Conservation (phyloP, 2,113 vertebrate species). For the Gasterosteus aculeatus region DNA sequence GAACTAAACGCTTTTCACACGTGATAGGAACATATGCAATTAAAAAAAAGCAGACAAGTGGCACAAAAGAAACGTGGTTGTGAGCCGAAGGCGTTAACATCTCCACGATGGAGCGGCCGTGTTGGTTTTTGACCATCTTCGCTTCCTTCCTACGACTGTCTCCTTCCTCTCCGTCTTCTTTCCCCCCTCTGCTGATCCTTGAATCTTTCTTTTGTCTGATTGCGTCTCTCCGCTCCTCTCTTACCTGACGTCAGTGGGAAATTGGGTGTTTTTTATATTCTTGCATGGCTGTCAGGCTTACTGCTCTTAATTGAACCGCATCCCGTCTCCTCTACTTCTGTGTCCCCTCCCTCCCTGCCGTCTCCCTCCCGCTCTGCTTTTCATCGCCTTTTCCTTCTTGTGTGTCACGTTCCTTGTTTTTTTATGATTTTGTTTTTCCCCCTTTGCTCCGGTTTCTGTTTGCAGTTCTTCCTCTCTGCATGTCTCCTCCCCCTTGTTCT, state of each 20-base stretch:
- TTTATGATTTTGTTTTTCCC: neutral
- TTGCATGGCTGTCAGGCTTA: constrained; percentile 70
- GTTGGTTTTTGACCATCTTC: neutral
- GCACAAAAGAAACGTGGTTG: neutral
- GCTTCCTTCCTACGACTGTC: neutral
- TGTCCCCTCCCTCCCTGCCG: constrained; percentile 10
- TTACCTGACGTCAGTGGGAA: constrained; percentile 69
- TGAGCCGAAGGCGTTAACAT: neutral
- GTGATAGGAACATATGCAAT: too few relatives aligned
- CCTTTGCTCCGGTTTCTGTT: constrained; percentile 23
- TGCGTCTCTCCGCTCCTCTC: constrained; percentile 37
- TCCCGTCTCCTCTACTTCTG: constrained; percentile 54
- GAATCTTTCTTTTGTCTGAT: constrained; percentile 38
- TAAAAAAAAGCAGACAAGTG: neutral
- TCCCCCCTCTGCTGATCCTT: constrained; percentile 34
- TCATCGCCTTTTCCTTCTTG: constrained; percentile 27
- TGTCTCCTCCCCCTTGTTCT: neutral
- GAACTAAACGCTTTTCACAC: neutral
- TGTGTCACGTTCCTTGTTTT: constrained; percentile 34
- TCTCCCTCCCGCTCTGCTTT: constrained; percentile 14
- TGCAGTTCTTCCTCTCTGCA: constrained; percentile 11
- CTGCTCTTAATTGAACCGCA: constrained; percentile 75
- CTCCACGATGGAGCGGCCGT: neutral
- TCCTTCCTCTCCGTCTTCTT: constrained; percentile 8
- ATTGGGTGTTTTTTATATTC: constrained; percentile 69